Base-by-base conservation (phyloP, 2,888 invertebrate genomes). In the Halocaridina rubra region DNA sequence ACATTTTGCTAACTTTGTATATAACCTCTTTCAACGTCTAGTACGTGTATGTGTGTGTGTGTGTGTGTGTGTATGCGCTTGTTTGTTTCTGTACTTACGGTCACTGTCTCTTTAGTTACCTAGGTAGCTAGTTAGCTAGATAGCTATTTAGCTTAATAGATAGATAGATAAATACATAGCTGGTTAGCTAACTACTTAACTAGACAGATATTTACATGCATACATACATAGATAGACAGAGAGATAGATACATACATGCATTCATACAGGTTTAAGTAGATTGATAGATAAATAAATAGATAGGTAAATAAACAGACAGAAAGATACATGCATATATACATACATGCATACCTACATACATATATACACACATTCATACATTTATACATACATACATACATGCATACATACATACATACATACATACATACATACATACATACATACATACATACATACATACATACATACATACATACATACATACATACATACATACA, bases 401-500 rank as follows among this genome's bases (percentile, higher is more conserved):
- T 61, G n/a, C n/a, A 61, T 61, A 61, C n/a, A 61, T 61, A 61
- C n/a, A 61, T 61, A 61, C 13, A 61, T 61, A 61, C n/a, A 61
- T 61, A 61, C n/a, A 61, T 61, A 61, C n/a, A 61, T 61, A 61
- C n/a, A 61, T 22, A 61, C n/a, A 61, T 61, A 61, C n/a, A 19
- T 61, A 61, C n/a, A 19, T 61, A 61, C n/a, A 61, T 61, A 61
- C n/a, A 61, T 61, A 61, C n/a, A 61, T 61, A 22, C n/a, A 61
- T 61, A 61, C n/a, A 61, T 61, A 61, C n/a, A 61, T 61, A 22
- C n/a, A 61, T 61, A 61, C n/a, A 61, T 61, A 61, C n/a, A 61
- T 61, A 61, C n/a, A 61, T 61, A 61, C n/a, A 61, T 61, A 61
- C n/a, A 61, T 61, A 61, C n/a, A 61, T 61, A 61, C n/a, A 61